A percentile compares a stretch with the other conserved stretches of the same genome.
Conservation (phyloP, 2,888 invertebrate species). For the Holacanthella duospinosa region DNA sequence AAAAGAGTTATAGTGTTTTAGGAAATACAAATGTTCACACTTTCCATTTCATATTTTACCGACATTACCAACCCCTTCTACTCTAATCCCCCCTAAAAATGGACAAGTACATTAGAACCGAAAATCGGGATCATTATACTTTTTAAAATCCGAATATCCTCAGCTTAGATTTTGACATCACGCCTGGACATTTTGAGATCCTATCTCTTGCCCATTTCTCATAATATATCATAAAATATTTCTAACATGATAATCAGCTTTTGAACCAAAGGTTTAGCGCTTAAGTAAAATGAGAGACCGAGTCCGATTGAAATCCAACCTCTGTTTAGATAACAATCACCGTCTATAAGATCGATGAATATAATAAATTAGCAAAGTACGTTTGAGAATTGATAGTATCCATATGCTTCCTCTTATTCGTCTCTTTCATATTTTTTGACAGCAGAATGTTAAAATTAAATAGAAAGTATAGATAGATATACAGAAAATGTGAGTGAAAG, state of each 20-base stretch:
- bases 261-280: background rate
- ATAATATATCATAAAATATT: too few relatives aligned
- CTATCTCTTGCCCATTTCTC: too few relatives aligned
- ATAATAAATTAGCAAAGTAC: background rate
- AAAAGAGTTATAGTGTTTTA: background rate
- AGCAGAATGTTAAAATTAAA: too few relatives aligned
- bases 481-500: constrained; percentile 1
- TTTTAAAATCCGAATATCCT: too few relatives aligned
- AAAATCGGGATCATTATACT: too few relatives aligned
- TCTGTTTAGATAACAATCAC: background rate
- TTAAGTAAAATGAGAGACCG: background rate
- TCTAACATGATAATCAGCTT: background rate
- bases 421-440: too few relatives aligned
- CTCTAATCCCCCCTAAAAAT: too few relatives aligned
- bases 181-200: too few relatives aligned
- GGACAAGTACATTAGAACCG: too few relatives aligned
- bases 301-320: background rate
- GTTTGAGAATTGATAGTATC: background rate
- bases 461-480: background rate
- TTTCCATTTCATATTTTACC: background rate
- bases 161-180: too few relatives aligned
- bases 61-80: too few relatives aligned
- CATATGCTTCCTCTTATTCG: too few relatives aligned
- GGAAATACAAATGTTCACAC: background rate
- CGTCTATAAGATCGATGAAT: background rate